phyloP scores from a whole-genome alignment of 2,797 vertebrate genomes.

The Micromesistius poutassou region DNA sequence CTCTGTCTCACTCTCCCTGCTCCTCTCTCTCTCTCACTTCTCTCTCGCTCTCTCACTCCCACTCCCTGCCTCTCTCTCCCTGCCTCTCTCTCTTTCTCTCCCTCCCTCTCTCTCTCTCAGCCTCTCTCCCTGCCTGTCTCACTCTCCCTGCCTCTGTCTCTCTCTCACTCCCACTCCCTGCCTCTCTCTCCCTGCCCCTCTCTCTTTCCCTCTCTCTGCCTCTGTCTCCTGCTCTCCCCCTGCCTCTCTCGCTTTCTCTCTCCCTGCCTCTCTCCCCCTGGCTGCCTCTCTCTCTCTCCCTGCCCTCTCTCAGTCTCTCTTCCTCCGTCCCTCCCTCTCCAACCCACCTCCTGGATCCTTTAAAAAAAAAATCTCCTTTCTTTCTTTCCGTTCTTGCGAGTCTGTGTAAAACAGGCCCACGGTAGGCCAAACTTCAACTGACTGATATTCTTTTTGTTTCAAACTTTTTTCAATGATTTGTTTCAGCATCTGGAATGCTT shows the following conservation, averaged over 20 bases:
- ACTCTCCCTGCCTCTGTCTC: no score
- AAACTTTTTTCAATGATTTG: slow-evolving; percentile 27
- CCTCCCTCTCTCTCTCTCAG: slow-evolving; percentile 10
- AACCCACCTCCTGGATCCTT: neutral
- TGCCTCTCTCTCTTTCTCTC: slow-evolving; percentile 24
- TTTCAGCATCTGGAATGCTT: slow-evolving; percentile 38
- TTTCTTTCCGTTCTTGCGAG: neutral
- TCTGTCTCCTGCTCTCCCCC: no score
- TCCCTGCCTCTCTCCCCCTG: slow-evolving; percentile 17
- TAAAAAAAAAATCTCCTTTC: slow-evolving; percentile 3
- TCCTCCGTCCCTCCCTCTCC: slow-evolving; percentile 18
- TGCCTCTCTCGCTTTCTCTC: slow-evolving; percentile 24
- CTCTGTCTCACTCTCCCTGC: neutral
- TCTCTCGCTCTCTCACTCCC: neutral
- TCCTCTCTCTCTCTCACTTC: neutral
- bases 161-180: no score
- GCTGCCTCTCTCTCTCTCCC: slow-evolving; percentile 11
- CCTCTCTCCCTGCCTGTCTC: slow-evolving; percentile 16
- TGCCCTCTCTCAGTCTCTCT: slow-evolving; percentile 20
- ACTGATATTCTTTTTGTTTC: slow-evolving; percentile 3
- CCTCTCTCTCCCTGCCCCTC: neutral
- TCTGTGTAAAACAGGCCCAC: slow-evolving; percentile 10
- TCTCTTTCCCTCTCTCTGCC: neutral
- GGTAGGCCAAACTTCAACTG: slow-evolving; percentile 28
- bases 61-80: neutral